Percentiles rank a stretch among this genome's conserved stretches.
phyloP scores from a whole-genome alignment of 2,797 vertebrate species.

The Myotis myotis region DNA sequence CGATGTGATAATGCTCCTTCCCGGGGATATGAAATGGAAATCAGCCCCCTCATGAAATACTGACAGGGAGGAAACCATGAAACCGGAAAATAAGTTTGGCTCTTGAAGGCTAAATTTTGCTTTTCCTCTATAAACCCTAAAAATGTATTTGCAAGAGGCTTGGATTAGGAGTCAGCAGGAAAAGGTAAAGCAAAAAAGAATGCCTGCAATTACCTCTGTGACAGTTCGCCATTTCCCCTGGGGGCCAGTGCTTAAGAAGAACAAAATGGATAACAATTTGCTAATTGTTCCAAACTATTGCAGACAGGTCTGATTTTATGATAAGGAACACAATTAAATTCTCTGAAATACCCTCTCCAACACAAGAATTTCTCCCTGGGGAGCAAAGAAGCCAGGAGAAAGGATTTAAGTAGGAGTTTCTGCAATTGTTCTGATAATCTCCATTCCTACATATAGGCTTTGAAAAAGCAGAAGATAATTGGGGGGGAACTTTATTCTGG shows the following conservation, averaged over 20 bases:
- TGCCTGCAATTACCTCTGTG: background rate
- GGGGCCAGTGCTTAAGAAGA: background rate
- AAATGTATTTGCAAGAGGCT: conserved; percentile 18
- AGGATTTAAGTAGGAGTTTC: background rate
- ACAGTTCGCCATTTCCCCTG: background rate
- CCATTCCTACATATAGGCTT: background rate
- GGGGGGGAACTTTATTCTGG: background rate
- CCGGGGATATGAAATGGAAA: background rate
- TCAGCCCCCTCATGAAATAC: background rate
- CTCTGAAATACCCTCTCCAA: conserved; percentile 37
- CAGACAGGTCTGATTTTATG: conserved; percentile 25
- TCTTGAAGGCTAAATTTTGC: background rate
- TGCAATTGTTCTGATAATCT: background rate
- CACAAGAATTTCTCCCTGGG: background rate
- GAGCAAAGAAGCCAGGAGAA: background rate
- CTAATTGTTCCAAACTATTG: conserved; percentile 63
- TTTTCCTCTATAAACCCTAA: conserved; percentile 16
- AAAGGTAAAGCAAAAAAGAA: background rate
- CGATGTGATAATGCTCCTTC: conserved; percentile 33
- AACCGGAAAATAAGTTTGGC: conserved; percentile 49
- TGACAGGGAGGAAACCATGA: background rate
- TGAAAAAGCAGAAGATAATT: conserved; percentile 26
- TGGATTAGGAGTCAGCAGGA: conserved; percentile 4
- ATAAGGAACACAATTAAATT: conserved; percentile 49
- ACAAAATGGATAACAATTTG: conserved; percentile 43